Evolutionary conservation across 2,113 vertebrate species (phyloP), one percentile per base, ranked within the genome.

Genomic region (Paracanthobrama guichenoti): DNA sequence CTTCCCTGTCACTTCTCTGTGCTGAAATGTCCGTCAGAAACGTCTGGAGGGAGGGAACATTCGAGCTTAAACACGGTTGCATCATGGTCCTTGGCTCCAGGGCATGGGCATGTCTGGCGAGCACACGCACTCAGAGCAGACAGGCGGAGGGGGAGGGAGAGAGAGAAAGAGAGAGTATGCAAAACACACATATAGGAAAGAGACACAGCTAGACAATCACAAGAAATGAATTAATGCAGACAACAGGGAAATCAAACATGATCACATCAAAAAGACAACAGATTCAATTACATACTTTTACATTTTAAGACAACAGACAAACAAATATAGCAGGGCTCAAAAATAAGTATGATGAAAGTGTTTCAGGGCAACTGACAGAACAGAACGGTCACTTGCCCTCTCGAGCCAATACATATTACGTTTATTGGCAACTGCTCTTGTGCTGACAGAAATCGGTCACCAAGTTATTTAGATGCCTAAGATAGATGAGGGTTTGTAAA

Each of bases 1-100:
- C 44, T 64, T 35, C 11, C 60, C 66, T 5, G n/a, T 73, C 83
- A 79, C 46, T 75, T 67, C 26, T 69, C 39, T 71, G 72, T 72
- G 64, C 66, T 46, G 42, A 73, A 73, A 82, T 66, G 59, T 82
- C 83, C 55, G 8, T 64, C 57, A 67, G 77, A 71, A 74, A 59
- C 31, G 20, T 67, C 73, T 74, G n/a, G 31, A 71, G 71, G 69
- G 42, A 76, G 26, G 62, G 59, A 64, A 81, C 28, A 66, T 76
- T 74, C n/a, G 3, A 85, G 67, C 55, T 67, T 71, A 53, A 76
- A 71, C 39, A 69, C 26, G 48, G 55, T 67, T 86, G 81, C 85
- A 84, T 84, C 74, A 84, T 79, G 72, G 79, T 77, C 50, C 60
- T 53, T 78, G 18, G 66, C 83, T 84, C 64, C 83, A 64, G 86